Evolutionary conservation across 2,888 invertebrate genomes (phyloP).

Genomic region (Deilephila elpenor): DNA sequence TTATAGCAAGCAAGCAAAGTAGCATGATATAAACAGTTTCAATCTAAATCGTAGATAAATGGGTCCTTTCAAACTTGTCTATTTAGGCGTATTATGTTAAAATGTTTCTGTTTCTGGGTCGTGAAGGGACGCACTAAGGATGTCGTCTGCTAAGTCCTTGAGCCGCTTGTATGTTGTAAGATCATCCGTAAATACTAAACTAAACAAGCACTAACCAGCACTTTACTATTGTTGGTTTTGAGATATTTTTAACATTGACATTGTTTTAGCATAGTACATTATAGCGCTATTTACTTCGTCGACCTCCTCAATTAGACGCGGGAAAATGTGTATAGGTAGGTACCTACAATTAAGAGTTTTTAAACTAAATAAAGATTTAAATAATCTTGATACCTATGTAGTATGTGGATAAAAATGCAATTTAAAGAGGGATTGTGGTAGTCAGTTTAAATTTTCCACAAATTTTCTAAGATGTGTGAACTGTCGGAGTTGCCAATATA

Average conservation of each 20-base stretch:
- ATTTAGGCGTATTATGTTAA: not conserved
- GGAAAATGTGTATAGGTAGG: not conserved
- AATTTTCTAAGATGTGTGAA: no score
- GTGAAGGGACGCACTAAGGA: conserved; percentile 74
- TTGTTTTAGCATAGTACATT: conserved; percentile 14
- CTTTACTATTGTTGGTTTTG: not conserved
- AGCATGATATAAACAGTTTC: not conserved
- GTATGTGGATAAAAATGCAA: no score
- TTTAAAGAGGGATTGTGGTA: no score
- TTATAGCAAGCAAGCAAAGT: not conserved
- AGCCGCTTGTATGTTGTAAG: conserved; percentile 11
- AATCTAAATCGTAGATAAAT: not conserved
- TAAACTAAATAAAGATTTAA: not conserved
- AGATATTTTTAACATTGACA: conserved; percentile 18
- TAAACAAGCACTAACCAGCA: not conserved
- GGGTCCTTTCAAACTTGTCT: not conserved
- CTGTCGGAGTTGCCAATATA: no score
- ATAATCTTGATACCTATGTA: no score
- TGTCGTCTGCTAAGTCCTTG: conserved; percentile 39
- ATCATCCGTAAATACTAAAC: conserved; percentile 13
- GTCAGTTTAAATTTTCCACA: no score
- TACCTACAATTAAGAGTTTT: not conserved
- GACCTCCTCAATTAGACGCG: conserved; percentile 5
- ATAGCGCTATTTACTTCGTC: conserved; percentile 28
- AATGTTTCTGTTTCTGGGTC: conserved; percentile 46